Evolutionary conservation across 2,888 invertebrate species (phyloP).

Genomic region (Nesidiocoris tenuis): DNA sequence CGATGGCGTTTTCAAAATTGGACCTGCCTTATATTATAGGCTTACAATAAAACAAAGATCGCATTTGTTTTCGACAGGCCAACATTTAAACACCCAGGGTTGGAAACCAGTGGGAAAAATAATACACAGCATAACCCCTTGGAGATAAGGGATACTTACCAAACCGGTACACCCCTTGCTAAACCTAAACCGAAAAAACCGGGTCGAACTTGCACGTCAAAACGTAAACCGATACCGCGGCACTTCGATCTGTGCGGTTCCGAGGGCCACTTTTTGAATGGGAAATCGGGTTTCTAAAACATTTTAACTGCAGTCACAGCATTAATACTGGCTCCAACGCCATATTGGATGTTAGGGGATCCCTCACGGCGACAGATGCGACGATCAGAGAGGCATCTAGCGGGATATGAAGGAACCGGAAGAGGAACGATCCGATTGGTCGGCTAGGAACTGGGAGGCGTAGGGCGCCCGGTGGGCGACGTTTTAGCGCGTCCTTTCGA

Average conservation of each 20-base stretch:
- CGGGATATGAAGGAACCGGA: conserved; percentile 1
- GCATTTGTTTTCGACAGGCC: conserved; percentile 12
- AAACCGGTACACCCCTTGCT: background rate
- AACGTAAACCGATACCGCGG: background rate
- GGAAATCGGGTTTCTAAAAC: conserved; percentile 45
- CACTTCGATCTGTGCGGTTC: background rate
- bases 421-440: conserved; percentile 21
- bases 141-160: conserved; percentile 27
- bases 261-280: conserved; percentile 7
- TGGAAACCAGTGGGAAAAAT: background rate
- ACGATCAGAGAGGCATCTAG: conserved; percentile 8
- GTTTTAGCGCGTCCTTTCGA: conserved; percentile 12
- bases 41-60: conserved; percentile 8
- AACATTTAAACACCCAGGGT: background rate
- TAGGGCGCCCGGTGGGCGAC: background rate
- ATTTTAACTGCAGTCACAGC: conserved; percentile 49
- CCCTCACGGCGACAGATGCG: conserved; percentile 17
- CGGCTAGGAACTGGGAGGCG: background rate
- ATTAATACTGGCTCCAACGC: conserved; percentile 49
- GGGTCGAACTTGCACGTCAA: background rate
- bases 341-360: conserved; percentile 48
- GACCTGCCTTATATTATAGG: no score
- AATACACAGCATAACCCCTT: background rate
- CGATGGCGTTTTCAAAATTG: no score
- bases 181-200: conserved; percentile 11